A percentile compares a stretch with the other conserved stretches of the same genome.
Evolutionary conservation across 1,140 invertebrate genomes (phyloP).

Genomic region (Scaptomyza montana): DNA sequence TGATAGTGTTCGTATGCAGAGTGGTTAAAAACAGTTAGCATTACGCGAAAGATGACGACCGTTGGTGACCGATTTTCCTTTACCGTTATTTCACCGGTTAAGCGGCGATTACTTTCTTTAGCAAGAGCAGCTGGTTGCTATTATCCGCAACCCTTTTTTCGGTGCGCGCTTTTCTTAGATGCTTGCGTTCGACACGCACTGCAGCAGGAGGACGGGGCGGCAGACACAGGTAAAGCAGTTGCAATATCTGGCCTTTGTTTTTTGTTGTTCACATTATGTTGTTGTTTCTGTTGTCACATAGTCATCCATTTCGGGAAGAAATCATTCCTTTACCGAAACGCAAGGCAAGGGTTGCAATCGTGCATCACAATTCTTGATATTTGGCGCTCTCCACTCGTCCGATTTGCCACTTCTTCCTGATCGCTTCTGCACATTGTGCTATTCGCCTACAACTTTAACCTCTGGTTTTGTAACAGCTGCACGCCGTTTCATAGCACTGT

Average conservation of each 20-base stretch:
- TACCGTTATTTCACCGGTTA: slow-evolving; percentile 49
- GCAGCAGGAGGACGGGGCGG: slow-evolving; percentile 4
- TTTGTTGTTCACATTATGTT: slow-evolving; percentile 11
- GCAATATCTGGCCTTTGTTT: background rate
- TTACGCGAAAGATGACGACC: background rate
- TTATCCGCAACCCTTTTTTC: slow-evolving; percentile 31
- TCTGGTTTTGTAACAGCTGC: slow-evolving; percentile 12
- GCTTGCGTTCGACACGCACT: slow-evolving; percentile 52
- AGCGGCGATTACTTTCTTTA: slow-evolving; percentile 53
- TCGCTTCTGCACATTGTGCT: background rate
- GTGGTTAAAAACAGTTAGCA: background rate
- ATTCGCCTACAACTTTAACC: background rate
- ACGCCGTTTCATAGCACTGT: slow-evolving; percentile 8
- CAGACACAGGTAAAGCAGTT: slow-evolving; percentile 35
- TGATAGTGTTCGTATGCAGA: background rate
- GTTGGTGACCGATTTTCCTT: slow-evolving; percentile 26
- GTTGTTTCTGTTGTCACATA: slow-evolving; percentile 34
- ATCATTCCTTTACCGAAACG: slow-evolving; percentile 56
- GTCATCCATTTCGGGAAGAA: slow-evolving; percentile 45
- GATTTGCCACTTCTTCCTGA: background rate
- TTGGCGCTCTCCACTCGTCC: background rate
- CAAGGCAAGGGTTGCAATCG: slow-evolving; percentile 28
- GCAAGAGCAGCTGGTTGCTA: slow-evolving; percentile 30
- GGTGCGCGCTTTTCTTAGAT: slow-evolving; percentile 3
- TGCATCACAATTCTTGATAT: background rate